Percentiles rank a stretch among this genome's conserved stretches.
Conservation (phyloP, 1,140 invertebrate genomes). For the Tyrophagus putrescentiae region DNA sequence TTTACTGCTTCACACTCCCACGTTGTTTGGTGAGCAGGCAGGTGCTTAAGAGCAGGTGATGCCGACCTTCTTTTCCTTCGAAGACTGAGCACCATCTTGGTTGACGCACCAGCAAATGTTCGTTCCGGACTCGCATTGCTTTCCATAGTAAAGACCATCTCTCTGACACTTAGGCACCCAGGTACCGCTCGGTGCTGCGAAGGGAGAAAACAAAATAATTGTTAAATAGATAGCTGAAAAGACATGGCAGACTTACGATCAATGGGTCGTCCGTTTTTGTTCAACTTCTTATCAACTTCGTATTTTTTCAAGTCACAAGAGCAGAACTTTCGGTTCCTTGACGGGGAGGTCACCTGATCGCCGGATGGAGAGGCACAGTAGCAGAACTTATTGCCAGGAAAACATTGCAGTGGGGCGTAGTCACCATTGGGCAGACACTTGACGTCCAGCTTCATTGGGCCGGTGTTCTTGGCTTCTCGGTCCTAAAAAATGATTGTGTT, state of each 20-base stretch:
- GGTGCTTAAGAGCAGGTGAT: constrained; percentile 11
- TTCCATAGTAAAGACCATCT: constrained; percentile 5
- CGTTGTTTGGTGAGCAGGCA: too few relatives aligned
- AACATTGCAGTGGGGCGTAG: constrained; percentile 15
- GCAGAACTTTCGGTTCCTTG: constrained; percentile 15
- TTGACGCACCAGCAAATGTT: constrained; percentile 13
- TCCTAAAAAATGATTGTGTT: too few relatives aligned
- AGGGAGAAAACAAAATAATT: too few relatives aligned
- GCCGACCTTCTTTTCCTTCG: constrained; percentile 13
- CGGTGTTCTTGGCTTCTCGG: constrained; percentile 1
- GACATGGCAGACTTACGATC: constrained; percentile 13
- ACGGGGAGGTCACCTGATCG: constrained; percentile 1
- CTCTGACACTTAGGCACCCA: not conserved
- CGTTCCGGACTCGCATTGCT: constrained; percentile 10
- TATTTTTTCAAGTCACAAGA: constrained; percentile 1
- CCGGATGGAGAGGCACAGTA: constrained; percentile 8
- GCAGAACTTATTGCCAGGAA: constrained; percentile 10
- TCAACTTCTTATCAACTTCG: not conserved
- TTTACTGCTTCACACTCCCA: too few relatives aligned
- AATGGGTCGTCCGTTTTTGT: constrained; percentile 1
- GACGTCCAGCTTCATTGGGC: constrained; percentile 7
- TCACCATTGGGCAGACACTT: constrained; percentile 4
- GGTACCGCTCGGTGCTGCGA: not conserved
- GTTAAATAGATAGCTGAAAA: too few relatives aligned
- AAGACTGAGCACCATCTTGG: constrained; percentile 12